Percentiles rank a stretch among this genome's conserved stretches.
Evolutionary conservation across 2,888 invertebrate genomes (phyloP).

Genomic region (Eupithecia subfuscata): DNA sequence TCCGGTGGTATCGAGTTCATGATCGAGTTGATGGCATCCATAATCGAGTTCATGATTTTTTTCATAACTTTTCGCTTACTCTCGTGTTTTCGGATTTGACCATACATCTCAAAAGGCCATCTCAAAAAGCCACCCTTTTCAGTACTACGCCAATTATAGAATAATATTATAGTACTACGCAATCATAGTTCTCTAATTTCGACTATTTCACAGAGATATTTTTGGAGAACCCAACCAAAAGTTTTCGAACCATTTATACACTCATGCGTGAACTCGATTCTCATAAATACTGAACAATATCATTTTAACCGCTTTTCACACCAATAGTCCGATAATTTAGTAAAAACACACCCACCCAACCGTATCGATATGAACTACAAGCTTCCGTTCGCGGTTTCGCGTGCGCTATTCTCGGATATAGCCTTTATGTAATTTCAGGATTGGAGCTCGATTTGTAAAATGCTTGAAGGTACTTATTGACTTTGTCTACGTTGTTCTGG

Average conservation of each 20-base stretch:
- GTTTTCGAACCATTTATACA: neutral
- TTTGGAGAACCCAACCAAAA: neutral
- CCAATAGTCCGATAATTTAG: conserved; percentile 53
- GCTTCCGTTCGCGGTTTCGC: neutral
- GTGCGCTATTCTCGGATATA: conserved; percentile 35
- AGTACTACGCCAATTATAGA: too few species aligned
- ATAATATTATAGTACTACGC: too few species aligned
- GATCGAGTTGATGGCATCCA: too few species aligned
- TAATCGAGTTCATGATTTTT: too few species aligned
- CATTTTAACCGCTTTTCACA: conserved; percentile 47
- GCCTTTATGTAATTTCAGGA: neutral
- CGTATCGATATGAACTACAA: conserved; percentile 51
- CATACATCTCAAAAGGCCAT: too few species aligned
- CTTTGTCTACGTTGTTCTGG: too few species aligned
- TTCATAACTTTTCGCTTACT: too few species aligned
- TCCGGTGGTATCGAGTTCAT: too few species aligned
- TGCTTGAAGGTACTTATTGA: neutral
- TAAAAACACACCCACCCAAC: conserved; percentile 65
- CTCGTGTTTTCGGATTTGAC: too few species aligned
- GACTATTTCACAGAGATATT: neutral
- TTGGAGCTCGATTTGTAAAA: neutral
- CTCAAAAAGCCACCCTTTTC: too few species aligned
- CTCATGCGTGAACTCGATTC: conserved; percentile 18
- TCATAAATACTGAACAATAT: conserved; percentile 43
- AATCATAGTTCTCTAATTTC: neutral